These are phyloP conservation scores for Columba guinea DNA, from an alignment of 2,797 vertebrate genomes.

Conservation along the genomic window DNA sequence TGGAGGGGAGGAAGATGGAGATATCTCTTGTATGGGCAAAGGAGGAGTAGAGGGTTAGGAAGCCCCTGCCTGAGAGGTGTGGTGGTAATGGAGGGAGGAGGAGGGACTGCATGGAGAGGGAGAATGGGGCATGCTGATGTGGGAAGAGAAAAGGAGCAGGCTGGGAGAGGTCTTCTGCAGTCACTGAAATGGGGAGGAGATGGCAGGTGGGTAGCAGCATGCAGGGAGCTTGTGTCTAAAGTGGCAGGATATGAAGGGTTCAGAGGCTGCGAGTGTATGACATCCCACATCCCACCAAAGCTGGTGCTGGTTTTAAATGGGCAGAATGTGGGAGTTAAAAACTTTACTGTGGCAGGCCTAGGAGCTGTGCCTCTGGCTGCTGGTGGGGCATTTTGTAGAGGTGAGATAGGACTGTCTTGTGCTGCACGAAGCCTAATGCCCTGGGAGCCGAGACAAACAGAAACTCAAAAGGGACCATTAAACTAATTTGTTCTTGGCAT, in stretches of 20 bases:
- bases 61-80: rapidly evolving
- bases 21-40: neutral
- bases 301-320: neutral
- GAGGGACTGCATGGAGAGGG: neutral
- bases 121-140: neutral
- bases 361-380: neutral
- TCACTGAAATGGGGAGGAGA: neutral
- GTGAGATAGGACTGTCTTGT: neutral
- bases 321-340: neutral
- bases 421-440: rapidly evolving
- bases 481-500: neutral
- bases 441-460: neutral
- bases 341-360: neutral
- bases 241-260: neutral
- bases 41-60: neutral
- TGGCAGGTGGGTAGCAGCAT: rapidly evolving
- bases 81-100: neutral
- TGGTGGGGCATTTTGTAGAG: rapidly evolving
- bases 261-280: neutral
- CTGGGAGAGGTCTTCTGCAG: neutral
- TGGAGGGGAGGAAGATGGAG: neutral
- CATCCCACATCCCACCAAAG: neutral
- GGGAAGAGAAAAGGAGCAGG: neutral
- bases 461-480: neutral
- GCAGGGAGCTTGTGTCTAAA: neutral